Evolutionary conservation across 2,797 vertebrate genomes (phyloP).

Genomic region (Scyliorhinus canicula): DNA sequence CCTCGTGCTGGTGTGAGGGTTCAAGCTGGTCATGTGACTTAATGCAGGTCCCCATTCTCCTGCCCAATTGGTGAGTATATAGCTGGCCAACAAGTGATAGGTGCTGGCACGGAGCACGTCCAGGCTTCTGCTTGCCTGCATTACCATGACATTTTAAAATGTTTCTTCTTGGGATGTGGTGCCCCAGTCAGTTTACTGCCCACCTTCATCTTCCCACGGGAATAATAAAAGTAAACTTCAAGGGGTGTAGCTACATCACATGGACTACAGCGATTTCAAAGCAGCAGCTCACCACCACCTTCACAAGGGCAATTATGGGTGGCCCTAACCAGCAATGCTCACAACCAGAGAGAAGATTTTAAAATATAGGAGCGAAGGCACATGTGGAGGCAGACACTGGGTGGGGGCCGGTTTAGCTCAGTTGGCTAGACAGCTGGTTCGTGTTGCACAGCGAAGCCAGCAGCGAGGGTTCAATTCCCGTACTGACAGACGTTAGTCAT

Average conservation of each 20-base stretch:
- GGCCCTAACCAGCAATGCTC: neutral
- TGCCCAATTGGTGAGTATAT: neutral
- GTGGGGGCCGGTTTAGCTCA: too few species aligned
- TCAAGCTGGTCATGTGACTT: neutral
- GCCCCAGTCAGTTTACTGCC: neutral
- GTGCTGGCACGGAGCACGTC: neutral
- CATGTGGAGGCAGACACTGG: neutral
- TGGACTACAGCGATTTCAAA: neutral
- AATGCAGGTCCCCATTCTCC: neutral
- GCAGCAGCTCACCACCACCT: neutral
- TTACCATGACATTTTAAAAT: neutral
- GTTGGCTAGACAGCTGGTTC: too few species aligned
- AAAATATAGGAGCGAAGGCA: neutral
- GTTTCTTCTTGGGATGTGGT: neutral
- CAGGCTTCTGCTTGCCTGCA: neutral
- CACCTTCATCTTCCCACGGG: neutral
- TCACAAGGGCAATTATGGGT: neutral
- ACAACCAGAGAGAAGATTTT: neutral
- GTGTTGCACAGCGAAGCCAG: too few species aligned
- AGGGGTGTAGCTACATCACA: neutral
- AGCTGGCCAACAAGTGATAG: neutral
- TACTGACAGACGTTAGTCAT: too few species aligned
- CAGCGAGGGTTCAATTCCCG: too few species aligned
- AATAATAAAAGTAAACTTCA: neutral
- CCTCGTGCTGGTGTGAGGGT: neutral